Percentiles rank a stretch among this genome's conserved stretches.
These are phyloP conservation scores for Cyanistes caeruleus DNA, from an alignment of 2,113 vertebrate species.

Conservation along the genomic window DNA sequence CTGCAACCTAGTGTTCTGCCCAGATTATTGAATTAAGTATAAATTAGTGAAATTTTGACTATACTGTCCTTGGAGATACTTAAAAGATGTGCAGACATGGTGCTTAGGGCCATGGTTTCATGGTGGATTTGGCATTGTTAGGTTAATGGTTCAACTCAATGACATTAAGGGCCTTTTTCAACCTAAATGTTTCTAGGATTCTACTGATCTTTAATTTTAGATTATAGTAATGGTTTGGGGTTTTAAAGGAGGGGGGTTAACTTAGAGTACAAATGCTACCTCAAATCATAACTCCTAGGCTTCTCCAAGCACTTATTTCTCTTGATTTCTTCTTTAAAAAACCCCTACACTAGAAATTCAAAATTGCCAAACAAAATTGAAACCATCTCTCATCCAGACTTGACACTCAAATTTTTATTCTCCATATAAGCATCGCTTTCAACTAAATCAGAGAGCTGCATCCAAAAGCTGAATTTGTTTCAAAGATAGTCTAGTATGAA, in stretches of 20 bases:
- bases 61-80: background rate
- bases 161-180: background rate
- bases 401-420: background rate
- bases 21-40: background rate
- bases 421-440: background rate
- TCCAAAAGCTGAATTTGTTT: background rate
- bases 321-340: background rate
- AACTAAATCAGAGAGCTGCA: background rate
- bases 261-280: background rate
- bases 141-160: background rate
- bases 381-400: background rate
- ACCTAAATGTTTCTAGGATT: background rate
- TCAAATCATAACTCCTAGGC: background rate
- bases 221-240: background rate
- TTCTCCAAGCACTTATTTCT: background rate
- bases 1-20: background rate
- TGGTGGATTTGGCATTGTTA: background rate
- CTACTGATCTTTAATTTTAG: background rate
- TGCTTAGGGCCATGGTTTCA: background rate
- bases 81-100: background rate
- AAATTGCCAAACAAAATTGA: background rate
- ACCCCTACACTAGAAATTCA: background rate
- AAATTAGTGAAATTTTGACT: background rate
- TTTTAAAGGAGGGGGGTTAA: fast-evolving
- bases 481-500: background rate